Percentiles rank a stretch among this genome's conserved stretches.
phyloP scores from a whole-genome alignment of 2,797 vertebrate species.

The Centroberyx gerrardi region DNA sequence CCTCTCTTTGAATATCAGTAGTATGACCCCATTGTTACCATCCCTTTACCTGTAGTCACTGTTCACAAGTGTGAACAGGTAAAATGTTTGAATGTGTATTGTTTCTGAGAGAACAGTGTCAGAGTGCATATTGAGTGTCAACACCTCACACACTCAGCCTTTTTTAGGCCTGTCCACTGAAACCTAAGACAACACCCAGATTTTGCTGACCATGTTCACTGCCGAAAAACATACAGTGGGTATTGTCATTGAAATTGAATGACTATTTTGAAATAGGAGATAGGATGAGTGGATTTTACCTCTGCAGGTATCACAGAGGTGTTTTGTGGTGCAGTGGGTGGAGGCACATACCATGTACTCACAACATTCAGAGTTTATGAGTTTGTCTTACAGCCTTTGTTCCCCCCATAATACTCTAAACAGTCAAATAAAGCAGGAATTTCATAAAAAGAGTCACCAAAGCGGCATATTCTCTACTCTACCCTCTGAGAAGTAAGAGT shows the following conservation, averaged over 20 bases:
- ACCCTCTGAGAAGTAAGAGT: not conserved
- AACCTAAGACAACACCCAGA: constrained; percentile 8
- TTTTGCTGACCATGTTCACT: constrained; percentile 16
- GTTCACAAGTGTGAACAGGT: constrained; percentile 20
- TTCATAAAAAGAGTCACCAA: not conserved
- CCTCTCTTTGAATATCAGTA: not conserved
- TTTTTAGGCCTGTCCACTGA: constrained; percentile 25
- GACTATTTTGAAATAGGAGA: constrained; percentile 2
- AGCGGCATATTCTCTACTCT: not conserved
- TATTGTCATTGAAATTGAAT: constrained; percentile 5
- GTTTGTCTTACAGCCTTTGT: not conserved
- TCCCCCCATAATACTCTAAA: not conserved
- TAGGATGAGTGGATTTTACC: too few relatives aligned
- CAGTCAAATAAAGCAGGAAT: not conserved
- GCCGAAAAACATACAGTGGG: not conserved
- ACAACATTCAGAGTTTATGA: not conserved
- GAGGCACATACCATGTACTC: not conserved
- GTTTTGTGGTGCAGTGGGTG: not conserved
- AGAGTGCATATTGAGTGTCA: constrained; percentile 10
- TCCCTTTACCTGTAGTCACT: constrained; percentile 22
- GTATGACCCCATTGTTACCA: constrained; percentile 18
- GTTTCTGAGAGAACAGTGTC: constrained; percentile 19
- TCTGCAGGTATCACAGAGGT: too few relatives aligned
- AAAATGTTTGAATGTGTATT: constrained; percentile 10
- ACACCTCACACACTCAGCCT: constrained; percentile 28